Base-by-base conservation (phyloP, 2,888 invertebrate species). In the Acrobasis consociella region DNA sequence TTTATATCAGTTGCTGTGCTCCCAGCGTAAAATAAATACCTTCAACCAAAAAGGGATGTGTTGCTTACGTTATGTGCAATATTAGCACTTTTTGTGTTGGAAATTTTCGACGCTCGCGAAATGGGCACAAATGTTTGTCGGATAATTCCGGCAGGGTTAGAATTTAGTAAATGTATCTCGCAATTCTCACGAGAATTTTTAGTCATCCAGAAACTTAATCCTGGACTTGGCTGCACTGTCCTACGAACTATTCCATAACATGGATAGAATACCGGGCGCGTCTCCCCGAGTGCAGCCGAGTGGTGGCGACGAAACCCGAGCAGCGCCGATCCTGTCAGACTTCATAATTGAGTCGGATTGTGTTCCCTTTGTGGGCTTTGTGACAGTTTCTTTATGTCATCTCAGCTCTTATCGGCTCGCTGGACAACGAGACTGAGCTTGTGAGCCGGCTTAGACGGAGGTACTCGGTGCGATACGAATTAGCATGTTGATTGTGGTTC, bases 321-420 rank as follows among this genome's bases (percentile, higher is more conserved):
- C 42, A 10, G n/a, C 38, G 17, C n/a, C 13, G n/a, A 46, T 42
- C 17, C 55, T 38, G 13, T 11, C 39, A 51, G 60, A 60, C 51
- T 42, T 60, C 60, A 60, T 60, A 60, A 60, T 60, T 60, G 60
- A 49, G 53, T 16, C 49, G 38, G 62, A 62, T 62, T 62, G 55
- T 16, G 62, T 62, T 62, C 62, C 61, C 62, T 62, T 62, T 62
- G 55, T 62, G 55, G 8, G 55, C 62, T 62, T 62, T 62, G 55
- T 62, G 55, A 11, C 17, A 39, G 60, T 60, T 58, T 49, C 60
- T 51, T 60, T 39, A 42, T 51, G 38, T 39, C 59, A 38, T 49
- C 55, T 46, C 46, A n/a, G 46, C 46, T 60, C 51, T 60, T 59
- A 50, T 51, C 60, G 49, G 51, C 16, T 17, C 39, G 51, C 11